Evolutionary conservation across 2,888 invertebrate species (phyloP).

Genomic region (Chymomyza caudatula): DNA sequence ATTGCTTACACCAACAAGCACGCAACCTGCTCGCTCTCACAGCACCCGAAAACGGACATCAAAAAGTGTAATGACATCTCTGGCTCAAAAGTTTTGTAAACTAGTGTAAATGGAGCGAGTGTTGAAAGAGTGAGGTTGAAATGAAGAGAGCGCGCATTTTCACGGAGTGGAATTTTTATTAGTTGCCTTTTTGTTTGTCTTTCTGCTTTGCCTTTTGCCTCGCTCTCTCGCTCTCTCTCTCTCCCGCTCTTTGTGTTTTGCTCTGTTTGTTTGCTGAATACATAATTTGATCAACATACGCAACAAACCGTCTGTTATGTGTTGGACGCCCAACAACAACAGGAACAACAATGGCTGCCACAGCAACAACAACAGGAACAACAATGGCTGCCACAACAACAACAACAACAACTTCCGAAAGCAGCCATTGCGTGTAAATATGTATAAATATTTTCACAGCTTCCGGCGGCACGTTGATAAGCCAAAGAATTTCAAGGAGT

Average conservation of each 20-base stretch:
- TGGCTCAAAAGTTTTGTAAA: too few relatives aligned
- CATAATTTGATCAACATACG: conserved; percentile 61
- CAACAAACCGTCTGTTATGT: conserved; percentile 22
- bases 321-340: conserved; percentile 37
- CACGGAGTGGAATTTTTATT: conserved; percentile 45
- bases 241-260: not conserved
- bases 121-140: not conserved
- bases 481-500: conserved; percentile 63
- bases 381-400: conserved; percentile 3
- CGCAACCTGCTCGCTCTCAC: too few relatives aligned
- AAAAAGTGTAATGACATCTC: too few relatives aligned
- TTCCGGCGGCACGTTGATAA: conserved; percentile 68
- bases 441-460: conserved; percentile 65
- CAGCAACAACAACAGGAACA: not conserved
- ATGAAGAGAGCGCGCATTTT: conserved; percentile 6
- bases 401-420: not conserved
- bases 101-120: too few relatives aligned
- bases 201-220: not conserved
- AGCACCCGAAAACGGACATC: too few relatives aligned
- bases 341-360: conserved; percentile 3
- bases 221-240: not conserved
- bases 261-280: conserved; percentile 52
- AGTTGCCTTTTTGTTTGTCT: conserved; percentile 25
- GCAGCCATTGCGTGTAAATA: conserved; percentile 59
- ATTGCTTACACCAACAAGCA: too few relatives aligned